These are phyloP conservation scores for Alfaro cultratus DNA, from an alignment of 2,797 vertebrate genomes.

Conservation along the genomic window DNA sequence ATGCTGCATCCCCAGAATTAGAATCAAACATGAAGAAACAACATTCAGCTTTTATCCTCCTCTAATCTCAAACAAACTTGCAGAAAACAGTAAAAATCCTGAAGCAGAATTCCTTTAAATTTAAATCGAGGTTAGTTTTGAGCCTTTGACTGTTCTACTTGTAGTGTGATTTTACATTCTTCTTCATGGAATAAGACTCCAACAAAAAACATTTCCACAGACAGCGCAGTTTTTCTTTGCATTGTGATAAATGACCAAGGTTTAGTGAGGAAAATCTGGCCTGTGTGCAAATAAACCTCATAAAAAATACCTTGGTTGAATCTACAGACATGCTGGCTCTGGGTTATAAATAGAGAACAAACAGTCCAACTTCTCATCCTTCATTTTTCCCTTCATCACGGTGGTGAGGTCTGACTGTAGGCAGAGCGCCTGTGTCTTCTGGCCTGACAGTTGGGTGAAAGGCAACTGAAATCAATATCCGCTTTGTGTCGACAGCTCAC, in stretches of 20 bases:
- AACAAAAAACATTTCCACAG: neutral
- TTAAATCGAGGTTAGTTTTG: neutral
- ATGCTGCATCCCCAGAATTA: too few relatives aligned
- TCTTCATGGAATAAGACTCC: neutral
- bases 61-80: too few relatives aligned
- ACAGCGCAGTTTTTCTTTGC: neutral
- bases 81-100: too few relatives aligned
- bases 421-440: conserved; percentile 29
- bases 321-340: conserved; percentile 34
- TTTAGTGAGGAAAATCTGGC: conserved; percentile 4
- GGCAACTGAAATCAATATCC: conserved; percentile 67
- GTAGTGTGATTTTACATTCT: neutral
- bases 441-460: conserved; percentile 57
- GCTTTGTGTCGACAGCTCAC: conserved; percentile 43
- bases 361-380: conserved; percentile 23
- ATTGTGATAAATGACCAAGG: neutral
- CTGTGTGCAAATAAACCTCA: neutral
- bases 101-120: neutral
- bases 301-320: neutral
- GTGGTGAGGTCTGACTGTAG: conserved; percentile 8
- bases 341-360: conserved; percentile 4
- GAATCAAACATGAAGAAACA: too few relatives aligned
- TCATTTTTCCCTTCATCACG: conserved; percentile 15
- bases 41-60: too few relatives aligned
- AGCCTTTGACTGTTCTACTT: too few relatives aligned